A percentile compares a stretch with the other conserved stretches of the same genome.
These are phyloP conservation scores for Eugnorisma glareosa DNA, from an alignment of 2,888 invertebrate species.

Conservation along the genomic window DNA sequence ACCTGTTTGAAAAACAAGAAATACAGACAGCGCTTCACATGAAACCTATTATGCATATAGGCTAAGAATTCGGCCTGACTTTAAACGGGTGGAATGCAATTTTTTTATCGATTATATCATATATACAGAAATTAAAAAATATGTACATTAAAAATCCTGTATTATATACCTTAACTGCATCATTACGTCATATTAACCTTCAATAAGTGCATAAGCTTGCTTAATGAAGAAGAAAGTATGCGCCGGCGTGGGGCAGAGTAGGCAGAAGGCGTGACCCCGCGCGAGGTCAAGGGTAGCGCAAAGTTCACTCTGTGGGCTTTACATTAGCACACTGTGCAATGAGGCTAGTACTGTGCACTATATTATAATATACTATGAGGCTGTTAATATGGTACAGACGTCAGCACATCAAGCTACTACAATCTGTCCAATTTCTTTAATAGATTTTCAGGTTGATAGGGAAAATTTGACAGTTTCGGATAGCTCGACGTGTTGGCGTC, in stretches of 20 bases:
- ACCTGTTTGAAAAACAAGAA: too few species aligned
- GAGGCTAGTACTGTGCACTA: neutral
- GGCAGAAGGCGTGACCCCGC: constrained; percentile 49
- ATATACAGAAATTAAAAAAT: constrained; percentile 12
- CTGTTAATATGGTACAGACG: neutral
- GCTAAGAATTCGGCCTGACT: neutral
- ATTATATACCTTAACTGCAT: constrained; percentile 32
- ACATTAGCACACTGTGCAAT: constrained; percentile 1
- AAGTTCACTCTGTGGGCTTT: constrained; percentile 56
- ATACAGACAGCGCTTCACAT: too few species aligned
- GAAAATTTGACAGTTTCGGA: too few species aligned
- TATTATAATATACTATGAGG: neutral
- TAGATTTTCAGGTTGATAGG: too few species aligned
- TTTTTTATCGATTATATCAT: constrained; percentile 26
- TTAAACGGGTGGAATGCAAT: neutral
- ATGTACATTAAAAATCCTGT: constrained; percentile 22
- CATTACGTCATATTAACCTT: constrained; percentile 53
- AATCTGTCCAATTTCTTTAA: too few species aligned
- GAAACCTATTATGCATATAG: too few species aligned
- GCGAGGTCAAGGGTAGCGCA: constrained; percentile 71
- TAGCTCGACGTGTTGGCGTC: too few species aligned
- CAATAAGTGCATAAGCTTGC: constrained; percentile 49
- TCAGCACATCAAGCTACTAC: too few species aligned
- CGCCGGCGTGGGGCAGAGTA: constrained; percentile 59
- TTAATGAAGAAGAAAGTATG: constrained; percentile 72